Conservation (phyloP, 2,113 vertebrate species). For the Dicerorhinus sumatrensis region DNA sequence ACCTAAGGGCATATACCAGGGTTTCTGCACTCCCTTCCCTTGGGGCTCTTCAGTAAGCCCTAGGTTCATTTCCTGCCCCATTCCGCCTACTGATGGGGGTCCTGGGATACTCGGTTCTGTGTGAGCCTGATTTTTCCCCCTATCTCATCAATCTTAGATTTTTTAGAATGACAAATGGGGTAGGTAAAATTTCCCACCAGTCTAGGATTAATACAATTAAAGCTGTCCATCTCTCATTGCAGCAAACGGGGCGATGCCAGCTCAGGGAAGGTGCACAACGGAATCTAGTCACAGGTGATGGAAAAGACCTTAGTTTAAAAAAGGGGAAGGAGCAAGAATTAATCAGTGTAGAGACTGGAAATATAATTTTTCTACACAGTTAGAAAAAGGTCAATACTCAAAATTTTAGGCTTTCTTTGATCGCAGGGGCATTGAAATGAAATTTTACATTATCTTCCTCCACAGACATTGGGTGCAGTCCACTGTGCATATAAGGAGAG, state of each 20-base stretch:
- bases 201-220: slow-evolving; percentile 39
- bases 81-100: neutral
- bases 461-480: neutral
- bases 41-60: neutral
- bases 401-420: neutral
- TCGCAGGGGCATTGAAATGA: neutral
- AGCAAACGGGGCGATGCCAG: neutral
- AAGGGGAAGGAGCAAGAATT: neutral
- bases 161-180: slow-evolving; percentile 38
- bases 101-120: slow-evolving; percentile 33
- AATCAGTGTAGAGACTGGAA: neutral
- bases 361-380: neutral
- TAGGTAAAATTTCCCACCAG: slow-evolving; percentile 8
- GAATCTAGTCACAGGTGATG: neutral
- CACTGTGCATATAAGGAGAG: neutral
- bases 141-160: slow-evolving; percentile 40
- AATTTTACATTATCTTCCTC: neutral
- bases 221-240: neutral
- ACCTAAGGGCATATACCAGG: neutral
- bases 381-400: neutral
- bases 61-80: neutral
- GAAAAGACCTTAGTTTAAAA: slow-evolving; percentile 20
- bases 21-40: neutral
- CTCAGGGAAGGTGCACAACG: neutral
- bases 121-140: neutral